Evolutionary conservation across 35 echinoderm and acorn worm species (phyloP).

Genomic region (Stichopus chloronotus): DNA sequence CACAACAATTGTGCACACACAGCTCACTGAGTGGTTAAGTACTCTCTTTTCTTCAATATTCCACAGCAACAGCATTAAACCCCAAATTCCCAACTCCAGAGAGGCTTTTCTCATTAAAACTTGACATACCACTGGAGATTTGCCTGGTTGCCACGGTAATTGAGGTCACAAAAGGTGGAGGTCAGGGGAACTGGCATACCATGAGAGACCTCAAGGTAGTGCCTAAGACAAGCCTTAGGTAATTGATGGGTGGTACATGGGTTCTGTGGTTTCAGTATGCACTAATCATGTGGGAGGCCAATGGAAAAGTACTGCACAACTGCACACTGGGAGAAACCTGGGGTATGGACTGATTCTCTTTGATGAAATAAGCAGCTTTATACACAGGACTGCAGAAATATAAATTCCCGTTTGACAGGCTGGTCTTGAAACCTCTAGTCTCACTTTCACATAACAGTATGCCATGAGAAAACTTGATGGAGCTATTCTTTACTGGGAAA

Average conservation of each 20-base stretch:
- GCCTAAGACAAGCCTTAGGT: constrained; percentile 48
- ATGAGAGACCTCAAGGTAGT: constrained; percentile 41
- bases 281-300: constrained; percentile 30
- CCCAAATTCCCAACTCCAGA: constrained; percentile 17
- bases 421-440: neutral
- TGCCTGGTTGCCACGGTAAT: constrained; percentile 55
- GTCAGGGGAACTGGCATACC: constrained; percentile 56
- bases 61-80: neutral
- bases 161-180: constrained; percentile 61
- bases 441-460: neutral
- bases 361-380: neutral
- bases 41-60: neutral
- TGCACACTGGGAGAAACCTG: neutral
- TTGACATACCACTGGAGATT: constrained; percentile 51
- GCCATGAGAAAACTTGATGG: too few relatives aligned
- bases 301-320: neutral
- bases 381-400: neutral
- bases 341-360: neutral
- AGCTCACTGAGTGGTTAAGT: neutral
- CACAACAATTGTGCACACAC: neutral
- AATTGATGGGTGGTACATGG: constrained; percentile 43
- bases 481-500: too few relatives aligned
- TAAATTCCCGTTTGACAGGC: neutral
- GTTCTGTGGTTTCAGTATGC: constrained; percentile 30
- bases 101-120: constrained; percentile 32